phyloP scores from a whole-genome alignment of 2,888 invertebrate genomes.

The Orthosia gracilis region DNA sequence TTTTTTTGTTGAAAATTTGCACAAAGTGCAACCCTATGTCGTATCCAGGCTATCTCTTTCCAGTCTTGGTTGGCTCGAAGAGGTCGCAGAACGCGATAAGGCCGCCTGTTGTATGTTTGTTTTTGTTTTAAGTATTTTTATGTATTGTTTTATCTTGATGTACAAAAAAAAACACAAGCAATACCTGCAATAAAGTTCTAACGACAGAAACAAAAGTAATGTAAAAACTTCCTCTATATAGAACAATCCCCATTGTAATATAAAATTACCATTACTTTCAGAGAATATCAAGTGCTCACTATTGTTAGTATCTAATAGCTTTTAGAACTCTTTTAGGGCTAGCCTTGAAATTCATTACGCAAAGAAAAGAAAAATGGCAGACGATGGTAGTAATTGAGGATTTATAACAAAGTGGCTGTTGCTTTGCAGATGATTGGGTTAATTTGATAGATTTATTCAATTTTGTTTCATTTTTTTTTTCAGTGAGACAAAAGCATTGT shows the following conservation, averaged over 20 bases:
- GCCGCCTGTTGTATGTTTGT: too few relatives aligned
- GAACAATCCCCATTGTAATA: conserved; percentile 12
- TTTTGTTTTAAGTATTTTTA: too few relatives aligned
- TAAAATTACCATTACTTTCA: conserved; percentile 30
- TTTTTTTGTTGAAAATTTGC: too few relatives aligned
- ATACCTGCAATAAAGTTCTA: neutral
- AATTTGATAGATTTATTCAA: neutral
- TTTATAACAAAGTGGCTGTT: neutral
- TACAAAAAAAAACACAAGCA: neutral
- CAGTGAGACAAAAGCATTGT: too few relatives aligned
- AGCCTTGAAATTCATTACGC: conserved; percentile 45
- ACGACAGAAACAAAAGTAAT: conserved; percentile 13
- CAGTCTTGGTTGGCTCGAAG: too few relatives aligned
- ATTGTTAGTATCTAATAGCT: conserved; percentile 31
- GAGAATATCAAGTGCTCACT: conserved; percentile 18
- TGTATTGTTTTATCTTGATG: too few relatives aligned
- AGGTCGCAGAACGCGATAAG: too few relatives aligned
- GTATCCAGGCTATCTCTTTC: too few relatives aligned
- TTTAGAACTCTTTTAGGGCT: conserved; percentile 38
- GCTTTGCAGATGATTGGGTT: neutral
- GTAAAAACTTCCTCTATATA: neutral
- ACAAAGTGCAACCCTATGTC: too few relatives aligned
- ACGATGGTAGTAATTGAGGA: neutral
- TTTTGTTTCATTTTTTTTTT: too few relatives aligned
- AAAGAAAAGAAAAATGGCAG: conserved; percentile 29